These are phyloP conservation scores for Callospermophilus lateralis DNA, from an alignment of 2,113 vertebrate species.

Conservation along the genomic window DNA sequence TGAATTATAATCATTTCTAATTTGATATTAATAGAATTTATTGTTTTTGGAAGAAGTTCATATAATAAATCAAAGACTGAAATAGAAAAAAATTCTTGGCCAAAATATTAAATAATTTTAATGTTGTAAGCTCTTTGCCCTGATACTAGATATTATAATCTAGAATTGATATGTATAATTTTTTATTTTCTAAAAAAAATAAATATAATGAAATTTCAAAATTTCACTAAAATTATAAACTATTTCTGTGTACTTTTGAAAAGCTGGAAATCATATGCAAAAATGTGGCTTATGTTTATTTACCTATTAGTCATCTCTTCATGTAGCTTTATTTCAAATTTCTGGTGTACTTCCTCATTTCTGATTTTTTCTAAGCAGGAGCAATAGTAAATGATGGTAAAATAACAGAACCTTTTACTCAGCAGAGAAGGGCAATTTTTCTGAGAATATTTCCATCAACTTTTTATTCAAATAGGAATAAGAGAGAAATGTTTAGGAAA, in stretches of 20 bases:
- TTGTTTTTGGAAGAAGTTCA: not conserved
- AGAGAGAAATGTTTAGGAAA: not conserved
- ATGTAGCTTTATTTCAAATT: conserved; percentile 9
- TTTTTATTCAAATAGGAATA: conserved; percentile 27
- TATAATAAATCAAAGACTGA: not conserved
- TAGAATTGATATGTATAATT: not conserved
- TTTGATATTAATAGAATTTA: not conserved
- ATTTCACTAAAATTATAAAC: not conserved
- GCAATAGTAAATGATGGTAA: not conserved
- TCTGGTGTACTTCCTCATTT: not conserved
- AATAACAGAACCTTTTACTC: not conserved
- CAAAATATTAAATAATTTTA: not conserved
- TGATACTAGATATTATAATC: not conserved
- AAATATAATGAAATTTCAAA: not conserved
- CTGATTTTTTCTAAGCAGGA: not conserved
- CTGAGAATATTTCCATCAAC: not conserved
- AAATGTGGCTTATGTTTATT: not conserved
- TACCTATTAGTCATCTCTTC: not conserved
- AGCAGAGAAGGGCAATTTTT: not conserved
- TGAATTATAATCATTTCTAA: not conserved
- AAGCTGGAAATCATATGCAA: not conserved
- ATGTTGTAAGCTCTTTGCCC: not conserved
- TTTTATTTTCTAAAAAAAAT: not conserved
- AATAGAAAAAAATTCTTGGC: not conserved
- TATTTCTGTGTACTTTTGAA: not conserved